Evolutionary conservation across 2,113 vertebrate species (phyloP), one percentile per base, ranked within the genome.

Genomic region (Stegostoma tigrinum): DNA sequence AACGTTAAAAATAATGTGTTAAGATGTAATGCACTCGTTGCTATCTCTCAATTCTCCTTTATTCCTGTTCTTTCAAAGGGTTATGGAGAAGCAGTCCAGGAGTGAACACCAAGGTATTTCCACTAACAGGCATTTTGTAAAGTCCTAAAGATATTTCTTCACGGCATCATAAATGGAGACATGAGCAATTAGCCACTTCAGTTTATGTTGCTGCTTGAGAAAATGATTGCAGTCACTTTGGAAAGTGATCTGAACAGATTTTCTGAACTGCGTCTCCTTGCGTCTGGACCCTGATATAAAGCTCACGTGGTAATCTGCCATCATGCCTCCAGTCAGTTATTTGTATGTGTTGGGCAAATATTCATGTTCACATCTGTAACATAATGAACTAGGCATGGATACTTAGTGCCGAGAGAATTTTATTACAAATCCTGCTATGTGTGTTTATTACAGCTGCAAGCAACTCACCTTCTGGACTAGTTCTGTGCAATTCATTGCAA

Each of bases 1-100:
- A 93, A 91, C 64, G 87, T 91, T 91, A 30, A 68, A 70, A 94
- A 72, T 72, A 95, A 48, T 52, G 94, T 70, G 42, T 70, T 95
- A 93, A 67, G 38, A 66, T 93, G 15, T 27, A 19, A 5, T 38
- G 38, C 42, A 75, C 27, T 27, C 68, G 14, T 72, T 5, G 3
- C 12, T 72, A 30, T 42, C 68, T 52, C 24, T 48, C 10, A 95
- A n/a, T 95, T 95, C 68, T 19, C 23, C 68, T 19, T 48, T 12
- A 17, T 95, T 90, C 52, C 3, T 90, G 12, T 64, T 61, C 23
- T 61, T 90, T 61, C 87, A 87, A 48, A 8, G 42, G 85, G 48
- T 87, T 86, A 45, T 19, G 21, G 19, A 7, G 80, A 83, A 83
- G 80, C 80, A 83, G 38, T 45, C 5, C 80, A 83, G 80, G 52